phyloP scores from a whole-genome alignment of 2,888 invertebrate genomes.

The Orthosia gothica region DNA sequence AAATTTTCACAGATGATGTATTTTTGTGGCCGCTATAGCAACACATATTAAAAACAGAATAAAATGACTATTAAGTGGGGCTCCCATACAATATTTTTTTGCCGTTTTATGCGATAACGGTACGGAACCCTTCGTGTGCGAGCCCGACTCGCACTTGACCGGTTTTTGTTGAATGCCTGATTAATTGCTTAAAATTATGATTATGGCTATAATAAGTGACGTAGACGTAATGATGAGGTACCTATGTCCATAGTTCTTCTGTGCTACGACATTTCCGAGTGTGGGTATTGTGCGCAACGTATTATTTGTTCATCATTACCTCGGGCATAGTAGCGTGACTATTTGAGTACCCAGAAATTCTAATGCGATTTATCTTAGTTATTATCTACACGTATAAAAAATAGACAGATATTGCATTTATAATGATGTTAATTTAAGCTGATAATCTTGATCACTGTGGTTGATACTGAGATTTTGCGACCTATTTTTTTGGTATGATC shows the following conservation, averaged over 20 bases:
- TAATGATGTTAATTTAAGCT: conserved; percentile 21
- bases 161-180: conserved; percentile 17
- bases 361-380: conserved; percentile 44
- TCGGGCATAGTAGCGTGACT: conserved; percentile 59
- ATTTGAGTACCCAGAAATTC: conserved; percentile 54
- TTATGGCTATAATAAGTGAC: conserved; percentile 40
- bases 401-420: conserved; percentile 14
- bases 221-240: conserved; percentile 23
- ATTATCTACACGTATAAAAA: conserved; percentile 41
- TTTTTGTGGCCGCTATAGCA: too few relatives aligned
- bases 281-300: conserved; percentile 55
- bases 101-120: too few relatives aligned
- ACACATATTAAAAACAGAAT: too few relatives aligned
- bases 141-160: too few relatives aligned
- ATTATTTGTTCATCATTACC: conserved; percentile 64
- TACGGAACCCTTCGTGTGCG: too few relatives aligned
- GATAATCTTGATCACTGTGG: conserved; percentile 13
- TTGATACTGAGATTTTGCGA: not conserved
- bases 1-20: too few relatives aligned
- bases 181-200: conserved; percentile 33
- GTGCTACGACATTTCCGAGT: conserved; percentile 23
- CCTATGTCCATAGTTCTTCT: conserved; percentile 1
- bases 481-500: not conserved
- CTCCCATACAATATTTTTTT: too few relatives aligned
- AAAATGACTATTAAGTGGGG: too few relatives aligned